Base-by-base conservation (phyloP, 2,888 invertebrate genomes). In the Dione juno region DNA sequence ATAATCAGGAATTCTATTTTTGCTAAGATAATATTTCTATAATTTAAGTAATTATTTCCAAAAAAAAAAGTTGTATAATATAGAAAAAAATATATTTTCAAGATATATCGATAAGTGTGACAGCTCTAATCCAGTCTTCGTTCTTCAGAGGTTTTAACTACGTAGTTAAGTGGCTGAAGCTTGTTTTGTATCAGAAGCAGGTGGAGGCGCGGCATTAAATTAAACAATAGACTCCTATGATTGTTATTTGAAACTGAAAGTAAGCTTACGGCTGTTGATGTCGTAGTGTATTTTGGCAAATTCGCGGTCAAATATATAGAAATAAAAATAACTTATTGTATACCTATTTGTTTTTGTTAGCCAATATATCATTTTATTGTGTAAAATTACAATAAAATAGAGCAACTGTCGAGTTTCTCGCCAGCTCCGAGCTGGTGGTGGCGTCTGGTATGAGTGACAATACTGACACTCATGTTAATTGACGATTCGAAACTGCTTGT, bases 161-260 rank as follows among this genome's bases (percentile, higher is more conserved):
- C 81, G 81, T 82, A 82, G 82, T 82, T 82, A 85, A 88, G 84
- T 84, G 85, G 81, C 81, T 77, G 75, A 75, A 80, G 80, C 80
- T 80, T 81, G 84, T 82, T 83, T 80, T 79, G 77, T 78, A 77
- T 76, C 63, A 74, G 69, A 72, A 75, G 74, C 81, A 84, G 82
- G 85, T 85, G 81, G 82, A 81, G 77, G 70, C 70, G 72, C 58
- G 58, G 53, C 45, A 65, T 73, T 66, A 70, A 69, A 45, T 71
- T 65, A 65, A 61, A 57, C 52, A 67, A 73, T 53, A 69, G 48
- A 66, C 65, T 68, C 43, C 63, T 45, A 64, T 66, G 14, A 64
- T 64, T 21, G 52, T 50, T 58, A 66, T 66, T 69, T 28, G 19
- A 37, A 69, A 54, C 41, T 19, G 40, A 57, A 54, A 54, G 28